phyloP scores from a whole-genome alignment of 2,113 vertebrate genomes.

The Microtus ochrogaster region DNA sequence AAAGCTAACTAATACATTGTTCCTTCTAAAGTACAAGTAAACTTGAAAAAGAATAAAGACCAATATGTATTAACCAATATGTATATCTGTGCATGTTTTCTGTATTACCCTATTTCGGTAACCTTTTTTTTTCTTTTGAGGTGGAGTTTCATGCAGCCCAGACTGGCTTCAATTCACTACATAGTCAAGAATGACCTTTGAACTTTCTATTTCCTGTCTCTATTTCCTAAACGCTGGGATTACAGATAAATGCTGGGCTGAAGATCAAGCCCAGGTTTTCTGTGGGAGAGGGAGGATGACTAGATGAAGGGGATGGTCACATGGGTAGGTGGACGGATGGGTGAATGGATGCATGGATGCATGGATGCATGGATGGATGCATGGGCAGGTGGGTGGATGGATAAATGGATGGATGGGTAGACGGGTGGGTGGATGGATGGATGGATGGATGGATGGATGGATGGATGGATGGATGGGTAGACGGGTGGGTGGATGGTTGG shows the following conservation, averaged over 20 bases:
- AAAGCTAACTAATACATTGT: neutral
- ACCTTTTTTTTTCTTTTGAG: neutral
- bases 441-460: no score
- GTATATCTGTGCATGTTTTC: neutral
- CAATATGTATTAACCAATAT: neutral
- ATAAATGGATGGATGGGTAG: neutral
- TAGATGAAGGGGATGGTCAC: neutral
- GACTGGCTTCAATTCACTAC: neutral
- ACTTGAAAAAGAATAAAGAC: neutral
- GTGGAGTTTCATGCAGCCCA: neutral
- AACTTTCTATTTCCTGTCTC: neutral
- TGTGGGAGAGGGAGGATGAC: neutral
- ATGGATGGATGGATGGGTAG: neutral
- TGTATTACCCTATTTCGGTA: neutral
- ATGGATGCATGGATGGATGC: no score
- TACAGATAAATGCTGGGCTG: no score
- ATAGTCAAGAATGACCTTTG: neutral
- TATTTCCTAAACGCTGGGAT: neutral
- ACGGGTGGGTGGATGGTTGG: no score
- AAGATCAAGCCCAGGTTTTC: neutral
- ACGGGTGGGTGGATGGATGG: accelerated
- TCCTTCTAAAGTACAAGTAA: neutral
- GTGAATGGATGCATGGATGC: no score
- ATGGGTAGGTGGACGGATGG: neutral
- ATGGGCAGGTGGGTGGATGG: no score